Base-by-base conservation (phyloP, 2,888 invertebrate genomes). In the Polydrusus pterygomalis region DNA sequence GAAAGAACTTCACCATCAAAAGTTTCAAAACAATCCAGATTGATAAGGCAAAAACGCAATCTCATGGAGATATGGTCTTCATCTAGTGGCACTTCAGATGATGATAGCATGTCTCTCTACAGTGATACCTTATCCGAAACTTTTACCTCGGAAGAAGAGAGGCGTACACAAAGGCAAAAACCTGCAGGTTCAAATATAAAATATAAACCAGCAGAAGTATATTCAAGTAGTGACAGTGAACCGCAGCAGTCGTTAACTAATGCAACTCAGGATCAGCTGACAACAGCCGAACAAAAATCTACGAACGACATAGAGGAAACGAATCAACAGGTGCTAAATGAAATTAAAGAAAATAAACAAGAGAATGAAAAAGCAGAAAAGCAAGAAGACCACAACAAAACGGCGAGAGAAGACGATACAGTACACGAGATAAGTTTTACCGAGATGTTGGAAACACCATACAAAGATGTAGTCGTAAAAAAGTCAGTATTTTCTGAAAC, bases 381-480 rank as follows among this genome's bases (percentile, higher is more conserved):
- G n/a, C 58, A 56, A 56, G 58, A 56, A 20, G 58, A 56, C 18
- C 5, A 56, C 20, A 25, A 56, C 18, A 56, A 15, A 25, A 56
- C 15, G 17, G 58, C 17, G 17, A 56, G 18, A 17, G 58, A 56
- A 56, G 20, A 56, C 13, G 20, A 17, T 8, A 20, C 58, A 15
- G 17, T 56, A 56, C 58, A 56, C 58, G 58, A 18, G 18, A 56
- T 5, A 25, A 56, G 58, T 56, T 56, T 56, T 11, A 15, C n/a
- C 58, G 58, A 20, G 20, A 56, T 56, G 58, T 56, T 56, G 58
- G 58, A 56, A 56, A 56, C 58, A 17, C 58, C 58, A 56, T 56
- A 56, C 18, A 56, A 25, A 56, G 58, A 56, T 56, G 18, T 38
- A 38, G 38, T 38, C 38, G 38, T 38, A 38, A 9, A 38, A 38